Evolutionary conservation across 2,888 invertebrate species (phyloP).

Genomic region (Antheraea assamensis): DNA sequence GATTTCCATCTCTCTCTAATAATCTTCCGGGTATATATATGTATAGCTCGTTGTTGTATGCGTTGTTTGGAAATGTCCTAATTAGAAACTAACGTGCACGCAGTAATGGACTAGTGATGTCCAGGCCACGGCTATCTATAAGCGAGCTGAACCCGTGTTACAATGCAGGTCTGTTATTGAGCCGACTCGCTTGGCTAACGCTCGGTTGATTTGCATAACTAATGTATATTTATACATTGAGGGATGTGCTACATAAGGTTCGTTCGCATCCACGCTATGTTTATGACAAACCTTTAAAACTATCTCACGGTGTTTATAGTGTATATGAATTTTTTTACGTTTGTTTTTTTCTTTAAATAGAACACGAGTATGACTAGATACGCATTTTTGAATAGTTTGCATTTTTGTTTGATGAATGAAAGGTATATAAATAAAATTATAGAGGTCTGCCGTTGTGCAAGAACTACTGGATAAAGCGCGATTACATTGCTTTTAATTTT

Average conservation of each 20-base stretch:
- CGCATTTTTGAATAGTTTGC: too few species aligned
- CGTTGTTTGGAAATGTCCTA: conserved; percentile 29
- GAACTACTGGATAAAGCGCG: too few species aligned
- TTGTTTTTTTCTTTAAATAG: not conserved
- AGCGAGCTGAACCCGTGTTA: conserved; percentile 25
- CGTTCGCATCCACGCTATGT: not conserved
- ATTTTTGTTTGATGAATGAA: too few species aligned
- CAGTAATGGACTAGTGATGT: conserved; percentile 54
- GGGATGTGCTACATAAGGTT: not conserved
- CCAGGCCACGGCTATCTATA: conserved; percentile 32
- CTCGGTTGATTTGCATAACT: conserved; percentile 26
- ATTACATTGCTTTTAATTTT: too few species aligned
- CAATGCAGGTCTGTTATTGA: conserved; percentile 20
- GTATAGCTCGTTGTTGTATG: not conserved
- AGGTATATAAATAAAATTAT: too few species aligned
- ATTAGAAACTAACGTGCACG: conserved; percentile 51
- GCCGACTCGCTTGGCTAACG: conserved; percentile 26
- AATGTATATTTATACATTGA: conserved; percentile 25
- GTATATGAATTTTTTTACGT: not conserved
- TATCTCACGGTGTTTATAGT: not conserved
- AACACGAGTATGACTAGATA: not conserved
- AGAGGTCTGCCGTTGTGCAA: too few species aligned
- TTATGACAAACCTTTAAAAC: not conserved
- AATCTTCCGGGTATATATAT: not conserved
- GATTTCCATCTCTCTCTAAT: not conserved